Evolutionary conservation across 2,113 vertebrate genomes (phyloP).

Genomic region (human): DNA sequence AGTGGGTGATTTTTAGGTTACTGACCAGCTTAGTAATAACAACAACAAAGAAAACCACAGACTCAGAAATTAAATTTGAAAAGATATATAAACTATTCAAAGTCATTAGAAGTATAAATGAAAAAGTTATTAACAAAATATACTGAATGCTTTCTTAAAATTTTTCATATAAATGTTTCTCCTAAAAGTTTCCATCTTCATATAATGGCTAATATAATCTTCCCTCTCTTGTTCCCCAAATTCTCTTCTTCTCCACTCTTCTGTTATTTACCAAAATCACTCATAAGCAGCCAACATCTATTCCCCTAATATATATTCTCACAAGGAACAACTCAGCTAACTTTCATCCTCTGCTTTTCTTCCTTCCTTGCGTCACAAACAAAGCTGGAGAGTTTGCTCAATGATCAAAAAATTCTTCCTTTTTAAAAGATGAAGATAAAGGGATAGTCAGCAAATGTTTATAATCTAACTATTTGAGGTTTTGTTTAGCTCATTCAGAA

Average conservation of each 20-base stretch:
- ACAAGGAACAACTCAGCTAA: neutral
- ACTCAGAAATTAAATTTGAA: neutral
- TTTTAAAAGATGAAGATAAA: neutral
- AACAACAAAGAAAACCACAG: neutral
- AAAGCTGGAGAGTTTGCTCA: neutral
- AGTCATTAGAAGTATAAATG: neutral
- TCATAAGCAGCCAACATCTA: neutral
- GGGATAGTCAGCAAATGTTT: neutral
- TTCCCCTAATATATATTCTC: neutral
- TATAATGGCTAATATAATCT: neutral
- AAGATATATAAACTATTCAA: neutral
- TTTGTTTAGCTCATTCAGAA: neutral
- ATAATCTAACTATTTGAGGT: neutral
- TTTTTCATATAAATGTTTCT: neutral
- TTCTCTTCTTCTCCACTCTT: neutral
- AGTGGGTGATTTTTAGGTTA: neutral
- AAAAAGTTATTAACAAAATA: neutral
- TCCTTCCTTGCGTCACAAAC: neutral
- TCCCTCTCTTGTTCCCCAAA: rapidly evolving
- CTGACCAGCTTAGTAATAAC: neutral
- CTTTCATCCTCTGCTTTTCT: neutral
- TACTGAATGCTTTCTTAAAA: neutral
- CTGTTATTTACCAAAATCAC: neutral
- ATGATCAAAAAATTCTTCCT: neutral
- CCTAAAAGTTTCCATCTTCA: neutral